Evolutionary conservation across 2,113 vertebrate genomes (phyloP).

Genomic region (Corythornis cristatus): DNA sequence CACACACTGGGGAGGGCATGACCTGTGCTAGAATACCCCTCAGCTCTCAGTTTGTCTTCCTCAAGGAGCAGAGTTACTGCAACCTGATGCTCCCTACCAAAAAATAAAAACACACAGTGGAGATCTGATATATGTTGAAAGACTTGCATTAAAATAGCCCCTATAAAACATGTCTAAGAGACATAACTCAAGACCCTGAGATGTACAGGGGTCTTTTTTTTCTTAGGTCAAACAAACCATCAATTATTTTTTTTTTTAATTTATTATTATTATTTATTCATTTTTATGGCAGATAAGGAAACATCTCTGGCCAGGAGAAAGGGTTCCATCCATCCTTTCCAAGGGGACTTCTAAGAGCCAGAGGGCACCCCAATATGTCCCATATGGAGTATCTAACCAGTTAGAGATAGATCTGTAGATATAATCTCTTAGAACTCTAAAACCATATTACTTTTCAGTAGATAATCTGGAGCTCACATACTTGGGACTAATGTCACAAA

Average conservation of each 20-base stretch:
- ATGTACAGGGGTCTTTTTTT: not conserved
- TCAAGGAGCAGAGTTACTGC: not conserved
- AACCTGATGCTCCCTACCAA: not conserved
- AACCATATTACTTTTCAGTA: not conserved
- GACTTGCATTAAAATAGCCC: not conserved
- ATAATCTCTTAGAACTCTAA: not conserved
- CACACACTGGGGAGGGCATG: not conserved
- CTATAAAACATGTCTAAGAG: not conserved
- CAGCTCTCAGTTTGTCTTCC: not conserved
- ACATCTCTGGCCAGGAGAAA: not conserved
- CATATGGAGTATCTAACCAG: not conserved
- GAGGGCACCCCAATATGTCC: not conserved
- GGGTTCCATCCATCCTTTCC: not conserved
- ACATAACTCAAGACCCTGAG: not conserved
- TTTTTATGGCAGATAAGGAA: not conserved
- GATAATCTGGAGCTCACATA: not conserved
- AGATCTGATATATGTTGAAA: not conserved
- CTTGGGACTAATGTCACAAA: not conserved
- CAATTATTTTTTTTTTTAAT: no score
- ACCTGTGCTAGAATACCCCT: fast-evolving
- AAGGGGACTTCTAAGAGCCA: not conserved
- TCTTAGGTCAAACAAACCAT: not conserved
- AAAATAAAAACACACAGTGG: not conserved
- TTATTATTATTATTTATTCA: no score
- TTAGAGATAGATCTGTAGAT: not conserved